A percentile compares a stretch with the other conserved stretches of the same genome.
Evolutionary conservation across 2,113 vertebrate species (phyloP).

Genomic region (Colius striatus): DNA sequence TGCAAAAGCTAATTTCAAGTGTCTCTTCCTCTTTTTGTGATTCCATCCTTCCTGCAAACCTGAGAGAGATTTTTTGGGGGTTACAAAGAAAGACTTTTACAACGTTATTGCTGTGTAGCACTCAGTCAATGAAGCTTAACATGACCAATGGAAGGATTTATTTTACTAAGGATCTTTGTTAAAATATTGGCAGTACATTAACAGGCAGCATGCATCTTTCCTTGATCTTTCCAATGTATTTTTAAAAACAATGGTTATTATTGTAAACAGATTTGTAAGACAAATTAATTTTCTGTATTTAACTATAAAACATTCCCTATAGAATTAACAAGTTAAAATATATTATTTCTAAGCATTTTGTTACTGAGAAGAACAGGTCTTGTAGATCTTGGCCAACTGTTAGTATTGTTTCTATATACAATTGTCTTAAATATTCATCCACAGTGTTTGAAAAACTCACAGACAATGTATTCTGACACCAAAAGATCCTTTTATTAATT

Average conservation of each 20-base stretch:
- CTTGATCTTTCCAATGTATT: neutral
- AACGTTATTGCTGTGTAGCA: neutral
- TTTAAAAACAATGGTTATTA: neutral
- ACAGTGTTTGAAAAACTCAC: neutral
- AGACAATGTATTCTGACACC: neutral
- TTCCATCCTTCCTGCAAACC: neutral
- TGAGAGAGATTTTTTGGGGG: neutral
- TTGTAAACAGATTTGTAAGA: neutral
- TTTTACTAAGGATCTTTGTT: neutral
- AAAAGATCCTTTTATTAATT: conserved; percentile 8
- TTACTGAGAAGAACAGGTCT: neutral
- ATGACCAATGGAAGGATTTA: neutral
- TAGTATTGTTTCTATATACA: neutral
- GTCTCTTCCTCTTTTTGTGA: neutral
- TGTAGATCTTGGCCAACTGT: neutral
- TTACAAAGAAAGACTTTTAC: neutral
- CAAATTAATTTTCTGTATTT: neutral
- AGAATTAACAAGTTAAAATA: neutral
- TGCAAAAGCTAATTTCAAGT: neutral
- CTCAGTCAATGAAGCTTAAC: neutral
- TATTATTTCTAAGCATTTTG: neutral
- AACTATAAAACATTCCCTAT: neutral
- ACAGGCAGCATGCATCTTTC: neutral
- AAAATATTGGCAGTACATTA: neutral
- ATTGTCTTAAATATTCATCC: neutral